Conservation (phyloP, 2,113 vertebrate species). For the Antechinus flavipes region DNA sequence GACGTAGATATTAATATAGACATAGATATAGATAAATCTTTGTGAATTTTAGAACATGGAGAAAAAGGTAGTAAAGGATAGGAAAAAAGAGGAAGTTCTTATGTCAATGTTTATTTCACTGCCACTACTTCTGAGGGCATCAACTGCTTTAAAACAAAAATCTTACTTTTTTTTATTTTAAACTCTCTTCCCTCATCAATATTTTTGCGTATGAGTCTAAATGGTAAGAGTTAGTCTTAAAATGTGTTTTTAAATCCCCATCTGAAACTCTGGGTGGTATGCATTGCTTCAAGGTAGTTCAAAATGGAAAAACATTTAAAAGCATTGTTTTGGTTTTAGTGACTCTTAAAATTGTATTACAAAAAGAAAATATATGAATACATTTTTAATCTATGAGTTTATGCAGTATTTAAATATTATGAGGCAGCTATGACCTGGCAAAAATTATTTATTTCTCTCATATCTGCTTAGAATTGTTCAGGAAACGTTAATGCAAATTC, state of each 20-base stretch:
- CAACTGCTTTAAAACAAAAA: conserved; percentile 40
- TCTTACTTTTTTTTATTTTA: background rate
- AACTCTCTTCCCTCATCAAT: conserved; percentile 5
- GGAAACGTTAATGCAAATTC: conserved; percentile 79
- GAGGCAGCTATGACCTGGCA: conserved; percentile 80
- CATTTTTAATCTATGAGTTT: conserved; percentile 72
- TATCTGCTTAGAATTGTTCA: conserved; percentile 80
- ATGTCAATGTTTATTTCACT: background rate
- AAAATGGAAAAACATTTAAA: conserved; percentile 75
- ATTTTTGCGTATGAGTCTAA: background rate
- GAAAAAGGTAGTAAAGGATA: background rate
- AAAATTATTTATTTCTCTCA: conserved; percentile 85
- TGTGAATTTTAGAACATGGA: conserved; percentile 49
- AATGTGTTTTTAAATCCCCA: conserved; percentile 66
- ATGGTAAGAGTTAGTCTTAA: conserved; percentile 9
- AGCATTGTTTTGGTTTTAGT: conserved; percentile 58
- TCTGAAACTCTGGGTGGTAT: conserved; percentile 57
- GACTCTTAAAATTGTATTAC: conserved; percentile 64
- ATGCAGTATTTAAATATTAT: conserved; percentile 76
- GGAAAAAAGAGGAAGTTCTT: background rate
- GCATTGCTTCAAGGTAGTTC: conserved; percentile 46
- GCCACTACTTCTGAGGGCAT: background rate
- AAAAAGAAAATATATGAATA: conserved; percentile 73
- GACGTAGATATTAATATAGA: too few species aligned
- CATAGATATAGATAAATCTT: background rate